Conservation (phyloP, 2,888 invertebrate species). For the Caenorhabditis parvicauda region DNA sequence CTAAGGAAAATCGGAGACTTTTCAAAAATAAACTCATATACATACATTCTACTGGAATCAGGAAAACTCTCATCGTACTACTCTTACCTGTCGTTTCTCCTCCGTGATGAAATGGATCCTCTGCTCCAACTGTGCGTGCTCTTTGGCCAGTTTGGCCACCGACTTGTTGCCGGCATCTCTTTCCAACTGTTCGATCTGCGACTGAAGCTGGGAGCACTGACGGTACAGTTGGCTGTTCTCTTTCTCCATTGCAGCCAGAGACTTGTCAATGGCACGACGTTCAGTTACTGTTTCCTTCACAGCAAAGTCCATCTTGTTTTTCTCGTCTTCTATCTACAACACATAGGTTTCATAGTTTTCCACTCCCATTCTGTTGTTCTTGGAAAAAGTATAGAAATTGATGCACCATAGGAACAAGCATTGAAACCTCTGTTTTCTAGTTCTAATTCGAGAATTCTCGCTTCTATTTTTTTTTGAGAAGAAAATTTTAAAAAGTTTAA, state of each 20-base stretch:
- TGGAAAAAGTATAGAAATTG: background rate
- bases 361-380: background rate
- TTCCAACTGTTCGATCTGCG: constrained; percentile 48
- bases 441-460: too few species aligned
- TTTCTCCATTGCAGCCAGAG: constrained; percentile 52
- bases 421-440: too few species aligned
- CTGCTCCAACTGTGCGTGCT: constrained; percentile 37
- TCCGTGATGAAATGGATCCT: constrained; percentile 35
- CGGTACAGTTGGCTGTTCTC: constrained; percentile 52
- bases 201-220: constrained; percentile 46
- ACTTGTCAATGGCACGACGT: constrained; percentile 48
- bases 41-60: background rate
- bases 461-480: too few species aligned
- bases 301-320: constrained; percentile 39
- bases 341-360: too few species aligned
- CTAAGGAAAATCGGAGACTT: background rate
- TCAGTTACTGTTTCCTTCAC: constrained; percentile 47
- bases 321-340: constrained; percentile 51
- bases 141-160: constrained; percentile 39
- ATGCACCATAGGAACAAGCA: too few species aligned
- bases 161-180: constrained; percentile 36
- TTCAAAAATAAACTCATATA: too few species aligned
- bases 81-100: constrained; percentile 47
- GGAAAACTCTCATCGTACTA: background rate
- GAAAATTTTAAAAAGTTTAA: too few species aligned